Evolutionary conservation across 2,888 invertebrate genomes (phyloP).

Genomic region (Leptinotarsa peninsularis): DNA sequence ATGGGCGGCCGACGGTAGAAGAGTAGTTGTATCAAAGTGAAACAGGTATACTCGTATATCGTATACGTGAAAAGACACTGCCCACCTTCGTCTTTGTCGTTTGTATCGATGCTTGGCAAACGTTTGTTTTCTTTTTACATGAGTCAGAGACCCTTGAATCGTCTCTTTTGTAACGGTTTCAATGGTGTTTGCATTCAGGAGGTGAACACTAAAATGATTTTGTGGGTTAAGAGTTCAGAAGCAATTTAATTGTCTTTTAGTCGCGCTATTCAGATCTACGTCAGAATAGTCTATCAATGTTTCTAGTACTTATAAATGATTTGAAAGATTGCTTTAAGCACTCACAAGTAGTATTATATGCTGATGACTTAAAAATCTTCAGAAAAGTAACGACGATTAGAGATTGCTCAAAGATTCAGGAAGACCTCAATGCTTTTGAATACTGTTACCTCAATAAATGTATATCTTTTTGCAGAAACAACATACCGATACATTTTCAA

Average conservation of each 20-base stretch:
- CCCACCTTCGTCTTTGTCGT: constrained; percentile 36
- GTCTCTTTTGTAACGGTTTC: constrained; percentile 42
- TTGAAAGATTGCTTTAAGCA: no score
- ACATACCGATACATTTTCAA: no score
- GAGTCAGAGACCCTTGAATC: constrained; percentile 41
- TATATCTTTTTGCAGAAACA: no score
- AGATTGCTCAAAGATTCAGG: no score
- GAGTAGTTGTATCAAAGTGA: constrained; percentile 8
- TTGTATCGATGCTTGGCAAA: constrained; percentile 30
- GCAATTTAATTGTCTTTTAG: constrained; percentile 2
- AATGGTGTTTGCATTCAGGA: constrained; percentile 23
- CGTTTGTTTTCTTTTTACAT: constrained; percentile 41
- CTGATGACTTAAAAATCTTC: no score
- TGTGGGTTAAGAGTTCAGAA: constrained; percentile 13
- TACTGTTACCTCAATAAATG: no score
- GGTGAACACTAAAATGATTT: constrained; percentile 7
- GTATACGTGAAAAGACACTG: constrained; percentile 9
- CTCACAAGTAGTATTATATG: no score
- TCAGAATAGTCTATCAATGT: not conserved
- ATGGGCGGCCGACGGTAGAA: not conserved
- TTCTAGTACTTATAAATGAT: no score
- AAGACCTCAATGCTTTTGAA: no score
- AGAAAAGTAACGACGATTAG: no score
- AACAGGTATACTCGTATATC: constrained; percentile 12
- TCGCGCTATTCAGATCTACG: not conserved